Percentiles rank a stretch among this genome's conserved stretches.
Evolutionary conservation across 2,888 invertebrate genomes (phyloP).

Genomic region (Leucania comma): DNA sequence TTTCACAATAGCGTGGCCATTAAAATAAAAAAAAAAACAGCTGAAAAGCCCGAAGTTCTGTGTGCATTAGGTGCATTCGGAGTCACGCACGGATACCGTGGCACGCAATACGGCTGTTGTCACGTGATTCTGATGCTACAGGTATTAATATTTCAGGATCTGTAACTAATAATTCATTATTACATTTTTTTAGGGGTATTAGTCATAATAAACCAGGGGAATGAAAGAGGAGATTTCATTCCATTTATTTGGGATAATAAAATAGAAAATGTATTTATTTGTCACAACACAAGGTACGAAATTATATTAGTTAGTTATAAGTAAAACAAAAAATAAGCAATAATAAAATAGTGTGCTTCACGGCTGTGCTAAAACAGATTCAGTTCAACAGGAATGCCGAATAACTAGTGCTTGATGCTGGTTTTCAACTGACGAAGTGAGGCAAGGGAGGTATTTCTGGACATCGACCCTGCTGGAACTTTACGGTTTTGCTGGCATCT

Average conservation of each 20-base stretch:
- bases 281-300: too few relatives aligned
- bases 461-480: too few relatives aligned
- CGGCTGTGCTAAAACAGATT: too few relatives aligned
- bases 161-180: conserved; percentile 38
- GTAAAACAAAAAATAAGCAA: too few relatives aligned
- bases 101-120: conserved; percentile 75
- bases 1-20: conserved; percentile 69
- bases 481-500: too few relatives aligned
- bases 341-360: too few relatives aligned
- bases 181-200: conserved; percentile 5
- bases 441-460: too few relatives aligned
- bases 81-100: conserved; percentile 67
- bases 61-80: conserved; percentile 70
- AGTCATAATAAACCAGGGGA: not conserved
- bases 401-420: too few relatives aligned
- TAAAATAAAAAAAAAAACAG: conserved; percentile 73
- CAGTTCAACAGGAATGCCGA: too few relatives aligned
- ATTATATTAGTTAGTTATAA: too few relatives aligned
- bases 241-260: not conserved
- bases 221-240: not conserved
- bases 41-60: conserved; percentile 71
- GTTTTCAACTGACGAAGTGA: too few relatives aligned
- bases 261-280: not conserved
- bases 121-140: conserved; percentile 61
- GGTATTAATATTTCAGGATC: conserved; percentile 56